Conservation (phyloP, 2,888 invertebrate genomes). For the Xanthia icteritia region DNA sequence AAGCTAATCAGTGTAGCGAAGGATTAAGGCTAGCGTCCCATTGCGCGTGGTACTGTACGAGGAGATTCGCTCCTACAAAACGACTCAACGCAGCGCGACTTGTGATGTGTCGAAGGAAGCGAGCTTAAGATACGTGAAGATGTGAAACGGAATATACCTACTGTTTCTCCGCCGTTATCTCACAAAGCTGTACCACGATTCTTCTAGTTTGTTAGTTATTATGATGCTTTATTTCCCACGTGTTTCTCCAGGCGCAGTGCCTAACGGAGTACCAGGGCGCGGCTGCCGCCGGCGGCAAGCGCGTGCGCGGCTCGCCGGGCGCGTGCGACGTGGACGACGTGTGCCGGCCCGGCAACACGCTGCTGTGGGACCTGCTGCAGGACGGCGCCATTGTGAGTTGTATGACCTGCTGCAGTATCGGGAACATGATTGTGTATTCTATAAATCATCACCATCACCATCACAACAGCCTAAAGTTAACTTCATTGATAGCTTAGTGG, state of each 20-base stretch:
- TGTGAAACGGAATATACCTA: background rate
- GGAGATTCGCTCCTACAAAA: background rate
- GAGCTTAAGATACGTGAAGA: background rate
- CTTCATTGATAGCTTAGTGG: too few species aligned
- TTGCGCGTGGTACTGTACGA: background rate
- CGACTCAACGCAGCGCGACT: too few species aligned
- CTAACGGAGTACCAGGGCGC: slow-evolving; percentile 78
- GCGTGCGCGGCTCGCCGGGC: slow-evolving; percentile 68
- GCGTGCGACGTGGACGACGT: slow-evolving; percentile 93
- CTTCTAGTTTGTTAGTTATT: background rate
- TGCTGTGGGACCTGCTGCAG: slow-evolving; percentile 98
- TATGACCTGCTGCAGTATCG: slow-evolving; percentile 61
- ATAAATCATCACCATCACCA: background rate
- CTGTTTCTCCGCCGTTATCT: background rate
- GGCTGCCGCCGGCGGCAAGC: slow-evolving; percentile 69
- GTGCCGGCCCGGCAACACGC: slow-evolving; percentile 97
- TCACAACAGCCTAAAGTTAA: too few species aligned
- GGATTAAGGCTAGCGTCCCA: background rate
- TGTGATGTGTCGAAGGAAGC: background rate
- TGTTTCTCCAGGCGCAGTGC: slow-evolving; percentile 79
- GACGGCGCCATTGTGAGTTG: slow-evolving; percentile 96
- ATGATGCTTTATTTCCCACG: background rate
- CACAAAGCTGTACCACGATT: background rate
- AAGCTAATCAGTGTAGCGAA: background rate
- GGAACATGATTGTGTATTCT: background rate